Conservation (phyloP, 2,113 vertebrate genomes). For the Grus americana region DNA sequence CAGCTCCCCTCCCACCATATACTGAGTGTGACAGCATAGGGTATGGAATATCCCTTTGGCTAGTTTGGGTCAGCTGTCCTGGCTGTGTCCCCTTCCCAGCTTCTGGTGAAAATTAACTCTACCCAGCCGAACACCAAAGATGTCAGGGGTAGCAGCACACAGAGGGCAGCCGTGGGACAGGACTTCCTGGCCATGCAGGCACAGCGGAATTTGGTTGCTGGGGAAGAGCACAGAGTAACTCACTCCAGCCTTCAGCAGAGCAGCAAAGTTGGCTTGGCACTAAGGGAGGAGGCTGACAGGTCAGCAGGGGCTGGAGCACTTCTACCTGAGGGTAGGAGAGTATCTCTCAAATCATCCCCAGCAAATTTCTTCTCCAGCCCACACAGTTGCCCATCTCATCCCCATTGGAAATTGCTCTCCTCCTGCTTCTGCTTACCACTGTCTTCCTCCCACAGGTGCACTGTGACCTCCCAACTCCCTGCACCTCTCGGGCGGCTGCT, state of each 20-base stretch:
- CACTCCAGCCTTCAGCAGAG: background rate
- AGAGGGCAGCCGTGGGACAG: background rate
- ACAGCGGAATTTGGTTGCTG: background rate
- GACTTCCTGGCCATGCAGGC: background rate
- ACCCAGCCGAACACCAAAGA: background rate
- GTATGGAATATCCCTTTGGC: too few species aligned
- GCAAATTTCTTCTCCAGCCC: background rate
- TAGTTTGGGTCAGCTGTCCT: too few species aligned
- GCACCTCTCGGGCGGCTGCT: accelerated
- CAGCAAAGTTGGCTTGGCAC: background rate
- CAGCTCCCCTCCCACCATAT: too few species aligned
- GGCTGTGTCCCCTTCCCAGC: too few species aligned
- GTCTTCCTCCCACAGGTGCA: background rate
- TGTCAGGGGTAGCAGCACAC: background rate
- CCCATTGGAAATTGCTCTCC: background rate
- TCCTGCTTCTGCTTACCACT: background rate
- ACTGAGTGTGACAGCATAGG: too few species aligned
- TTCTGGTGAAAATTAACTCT: too few species aligned
- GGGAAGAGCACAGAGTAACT: background rate
- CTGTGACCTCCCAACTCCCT: accelerated
- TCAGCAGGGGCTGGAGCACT: background rate
- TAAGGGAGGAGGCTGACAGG: background rate
- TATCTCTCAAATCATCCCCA: background rate
- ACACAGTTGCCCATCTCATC: background rate
- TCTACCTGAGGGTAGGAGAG: accelerated